Percentiles rank a stretch among this genome's conserved stretches.
Evolutionary conservation across 2,797 vertebrate genomes (phyloP).

Genomic region (Catostomus latipinnis): DNA sequence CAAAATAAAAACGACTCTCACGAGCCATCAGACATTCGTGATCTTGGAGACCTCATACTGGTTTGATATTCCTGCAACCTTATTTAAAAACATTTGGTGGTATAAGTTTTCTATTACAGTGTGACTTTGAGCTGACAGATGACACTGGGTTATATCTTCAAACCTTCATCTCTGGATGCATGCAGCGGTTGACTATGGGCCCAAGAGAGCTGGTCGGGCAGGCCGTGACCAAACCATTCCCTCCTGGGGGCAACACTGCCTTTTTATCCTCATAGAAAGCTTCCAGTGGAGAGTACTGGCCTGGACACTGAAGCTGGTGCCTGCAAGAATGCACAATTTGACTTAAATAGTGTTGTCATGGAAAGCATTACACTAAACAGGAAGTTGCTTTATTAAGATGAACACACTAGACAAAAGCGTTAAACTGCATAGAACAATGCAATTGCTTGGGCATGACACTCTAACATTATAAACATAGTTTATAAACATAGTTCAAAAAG

Average conservation of each 20-base stretch:
- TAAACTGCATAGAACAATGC: too few relatives aligned
- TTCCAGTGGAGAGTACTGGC: slow-evolving; percentile 95
- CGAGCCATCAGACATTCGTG: too few relatives aligned
- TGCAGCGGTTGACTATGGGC: slow-evolving; percentile 90
- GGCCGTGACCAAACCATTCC: slow-evolving; percentile 79
- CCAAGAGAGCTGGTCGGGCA: slow-evolving; percentile 86
- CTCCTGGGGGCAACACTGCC: slow-evolving; percentile 84
- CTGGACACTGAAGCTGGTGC: slow-evolving; percentile 56
- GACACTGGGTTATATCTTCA: not conserved
- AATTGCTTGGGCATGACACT: not conserved
- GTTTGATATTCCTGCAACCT: too few relatives aligned
- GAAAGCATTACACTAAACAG: not conserved
- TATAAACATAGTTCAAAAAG: not conserved
- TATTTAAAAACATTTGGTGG: too few relatives aligned
- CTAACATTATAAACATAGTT: not conserved
- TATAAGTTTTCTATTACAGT: too few relatives aligned
- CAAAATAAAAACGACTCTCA: too few relatives aligned
- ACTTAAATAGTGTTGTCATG: not conserved
- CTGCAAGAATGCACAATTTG: slow-evolving; percentile 59
- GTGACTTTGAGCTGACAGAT: too few relatives aligned
- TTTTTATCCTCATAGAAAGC: slow-evolving; percentile 99
- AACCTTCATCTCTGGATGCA: slow-evolving; percentile 99
- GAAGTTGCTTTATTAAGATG: not conserved
- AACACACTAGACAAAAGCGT: not conserved
- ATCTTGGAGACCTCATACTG: too few relatives aligned